Conservation (phyloP, 2,888 invertebrate species). For the Crepidodera aurea region DNA sequence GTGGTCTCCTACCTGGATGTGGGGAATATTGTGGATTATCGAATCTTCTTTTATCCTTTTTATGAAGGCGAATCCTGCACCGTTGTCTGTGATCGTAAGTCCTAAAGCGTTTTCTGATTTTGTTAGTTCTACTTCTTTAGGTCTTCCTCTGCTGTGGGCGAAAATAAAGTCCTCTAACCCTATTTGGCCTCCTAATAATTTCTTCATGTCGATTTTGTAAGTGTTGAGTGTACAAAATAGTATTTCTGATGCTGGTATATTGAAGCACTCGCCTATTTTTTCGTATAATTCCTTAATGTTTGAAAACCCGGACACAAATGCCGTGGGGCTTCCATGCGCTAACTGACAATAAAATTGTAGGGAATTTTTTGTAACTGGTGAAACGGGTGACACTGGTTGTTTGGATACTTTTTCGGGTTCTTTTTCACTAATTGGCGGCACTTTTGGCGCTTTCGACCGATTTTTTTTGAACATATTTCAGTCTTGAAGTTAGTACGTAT, state of each 20-base stretch:
- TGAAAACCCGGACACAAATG: slow-evolving; percentile 91
- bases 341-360: slow-evolving; percentile 95
- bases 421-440: background rate
- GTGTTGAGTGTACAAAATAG: slow-evolving; percentile 98
- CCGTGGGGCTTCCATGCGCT: slow-evolving; percentile 97
- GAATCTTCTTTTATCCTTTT: slow-evolving; percentile 96
- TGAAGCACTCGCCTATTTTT: slow-evolving; percentile 93
- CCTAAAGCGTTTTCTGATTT: slow-evolving; percentile 96
- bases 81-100: slow-evolving; percentile 98
- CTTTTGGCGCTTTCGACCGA: slow-evolving; percentile 30
- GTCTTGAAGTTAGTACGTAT: background rate
- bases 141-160: slow-evolving; percentile 93
- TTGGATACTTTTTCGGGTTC: background rate
- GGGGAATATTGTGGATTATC: slow-evolving; percentile 83
- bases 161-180: slow-evolving; percentile 98
- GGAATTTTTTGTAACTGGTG: slow-evolving; percentile 67
- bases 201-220: slow-evolving; percentile 96
- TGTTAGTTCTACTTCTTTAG: slow-evolving; percentile 93
- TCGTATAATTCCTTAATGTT: slow-evolving; percentile 96
- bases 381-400: slow-evolving; percentile 38
- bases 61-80: slow-evolving; percentile 96
- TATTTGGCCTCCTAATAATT: slow-evolving; percentile 94
- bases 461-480: slow-evolving; percentile 38
- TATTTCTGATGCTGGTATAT: slow-evolving; percentile 83
- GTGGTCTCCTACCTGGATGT: slow-evolving; percentile 93